Conservation (phyloP, 2,888 invertebrate genomes). For the Agrotis exclamationis region DNA sequence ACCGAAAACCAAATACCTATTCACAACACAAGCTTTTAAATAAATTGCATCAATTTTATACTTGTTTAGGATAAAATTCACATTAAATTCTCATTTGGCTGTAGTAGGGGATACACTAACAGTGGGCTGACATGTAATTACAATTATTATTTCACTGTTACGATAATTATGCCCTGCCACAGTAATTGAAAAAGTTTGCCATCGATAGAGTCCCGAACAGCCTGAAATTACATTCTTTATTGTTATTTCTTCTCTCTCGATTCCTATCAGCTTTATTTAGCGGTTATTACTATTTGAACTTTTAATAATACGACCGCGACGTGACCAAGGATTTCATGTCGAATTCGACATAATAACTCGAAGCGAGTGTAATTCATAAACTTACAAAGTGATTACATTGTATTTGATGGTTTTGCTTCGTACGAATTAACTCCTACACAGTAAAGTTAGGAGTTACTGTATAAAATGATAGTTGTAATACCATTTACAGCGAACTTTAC, state of each 20-base stretch:
- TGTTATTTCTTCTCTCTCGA: conserved; percentile 81
- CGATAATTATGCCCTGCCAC: conserved; percentile 77
- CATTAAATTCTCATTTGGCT: conserved; percentile 77
- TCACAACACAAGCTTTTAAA: conserved; percentile 31
- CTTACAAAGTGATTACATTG: conserved; percentile 80
- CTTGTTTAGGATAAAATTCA: conserved; percentile 54
- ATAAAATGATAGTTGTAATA: conserved; percentile 40
- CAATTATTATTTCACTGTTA: conserved; percentile 77
- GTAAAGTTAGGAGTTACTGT: conserved; percentile 28
- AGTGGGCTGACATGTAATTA: conserved; percentile 72
- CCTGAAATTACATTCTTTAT: conserved; percentile 85
- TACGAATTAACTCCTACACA: conserved; percentile 49
- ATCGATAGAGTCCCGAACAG: conserved; percentile 83
- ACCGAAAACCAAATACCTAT: background rate
- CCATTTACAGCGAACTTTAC: conserved; percentile 20
- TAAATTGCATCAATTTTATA: conserved; percentile 47
- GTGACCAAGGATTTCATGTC: conserved; percentile 73
- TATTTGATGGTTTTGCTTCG: conserved; percentile 57
- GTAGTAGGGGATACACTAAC: conserved; percentile 61
- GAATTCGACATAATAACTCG: conserved; percentile 62
- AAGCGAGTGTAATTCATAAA: conserved; percentile 76
- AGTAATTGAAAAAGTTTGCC: conserved; percentile 89
- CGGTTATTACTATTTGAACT: conserved; percentile 87
- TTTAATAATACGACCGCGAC: conserved; percentile 82
- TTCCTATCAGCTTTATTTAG: conserved; percentile 84